Base-by-base conservation (phyloP, 2,797 vertebrate genomes). In the Chrysolophus pictus region DNA sequence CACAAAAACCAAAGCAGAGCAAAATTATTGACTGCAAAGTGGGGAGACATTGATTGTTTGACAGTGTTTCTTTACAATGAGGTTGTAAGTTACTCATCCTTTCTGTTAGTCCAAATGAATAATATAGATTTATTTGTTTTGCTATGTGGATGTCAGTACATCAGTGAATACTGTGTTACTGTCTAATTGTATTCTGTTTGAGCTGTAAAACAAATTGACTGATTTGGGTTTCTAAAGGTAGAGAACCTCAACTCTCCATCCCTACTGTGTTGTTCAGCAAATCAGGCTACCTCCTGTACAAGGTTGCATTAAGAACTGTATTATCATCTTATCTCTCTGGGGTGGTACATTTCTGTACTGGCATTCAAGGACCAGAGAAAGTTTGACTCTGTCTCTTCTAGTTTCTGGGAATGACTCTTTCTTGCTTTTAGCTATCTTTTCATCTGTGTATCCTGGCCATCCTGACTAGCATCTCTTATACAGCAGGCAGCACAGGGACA, bases 101-200 rank as follows among this genome's bases (percentile, higher is more conserved):
- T 96, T 93, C 67, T 89, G 56, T 49, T 53, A 64, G 53, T 78
- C 51, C 33, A 90, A 92, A 85, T 59, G 53, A 90, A 74, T 83
- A 75, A 37, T 73, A 81, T 16, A 49, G 63, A 84, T 92, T 75
- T 80, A 72, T 60, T 73, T 3, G 17, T 89, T 91, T 87, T 69
- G 23, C 75, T 53, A 39, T 10, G 14, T 33, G 17, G 4, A 2
- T 67, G 64, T 62, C 75, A 42, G 16, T 81, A 46, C 44, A 71
- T 60, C 87, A 70, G 37, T 33, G 56, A 76, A 92, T 95, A 65
- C 23, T 65, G 37, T 42, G 5, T 63, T 85, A 64, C 28, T 86
- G 42, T 28, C 68, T 73, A 15, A 59, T 82, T 74, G 16, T 79
- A 28, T 70, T 87, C 63, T 53, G 44, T 51, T 76, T 63, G 47